These are phyloP conservation scores for Actinia tenebrosa DNA, from an alignment of 64 coral and sea anemone genomes.

Conservation along the genomic window DNA sequence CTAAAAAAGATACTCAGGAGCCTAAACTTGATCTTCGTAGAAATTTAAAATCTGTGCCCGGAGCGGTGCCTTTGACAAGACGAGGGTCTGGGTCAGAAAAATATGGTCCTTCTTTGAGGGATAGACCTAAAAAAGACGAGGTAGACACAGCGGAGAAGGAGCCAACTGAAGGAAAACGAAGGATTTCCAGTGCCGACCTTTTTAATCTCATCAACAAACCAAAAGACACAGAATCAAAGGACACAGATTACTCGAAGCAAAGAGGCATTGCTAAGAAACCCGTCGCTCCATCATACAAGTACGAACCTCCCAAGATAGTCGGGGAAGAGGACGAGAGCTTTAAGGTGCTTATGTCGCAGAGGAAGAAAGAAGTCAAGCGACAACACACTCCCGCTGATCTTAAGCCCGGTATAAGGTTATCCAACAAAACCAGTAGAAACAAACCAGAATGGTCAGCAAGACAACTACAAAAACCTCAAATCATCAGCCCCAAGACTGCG, in stretches of 20 bases:
- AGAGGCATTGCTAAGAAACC: not conserved
- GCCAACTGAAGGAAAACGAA: not conserved
- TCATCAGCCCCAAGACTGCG: not conserved
- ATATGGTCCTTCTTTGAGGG: not conserved
- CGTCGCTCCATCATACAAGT: not conserved
- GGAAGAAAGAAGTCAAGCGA: conserved; percentile 14
- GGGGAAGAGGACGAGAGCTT: not conserved
- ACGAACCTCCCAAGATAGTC: conserved; percentile 13
- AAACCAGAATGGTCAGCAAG: conserved; percentile 1
- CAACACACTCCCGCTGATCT: not conserved
- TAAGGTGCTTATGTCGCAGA: not conserved
- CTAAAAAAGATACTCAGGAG: not conserved
- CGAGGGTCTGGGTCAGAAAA: not conserved
- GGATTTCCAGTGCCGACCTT: not conserved
- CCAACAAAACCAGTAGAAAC: not conserved
- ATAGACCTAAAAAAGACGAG: not conserved
- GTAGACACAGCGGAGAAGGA: not conserved
- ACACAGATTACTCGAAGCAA: not conserved
- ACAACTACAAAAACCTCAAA: conserved; percentile 10
- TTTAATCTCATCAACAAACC: conserved; percentile 21
- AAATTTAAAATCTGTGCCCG: not conserved
- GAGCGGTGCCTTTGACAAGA: not conserved
- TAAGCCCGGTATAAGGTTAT: not conserved
- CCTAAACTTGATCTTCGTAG: not conserved
- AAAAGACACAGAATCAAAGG: not conserved